These are phyloP conservation scores for Parnassius smintheus DNA, from an alignment of 2,888 invertebrate species.

Conservation along the genomic window DNA sequence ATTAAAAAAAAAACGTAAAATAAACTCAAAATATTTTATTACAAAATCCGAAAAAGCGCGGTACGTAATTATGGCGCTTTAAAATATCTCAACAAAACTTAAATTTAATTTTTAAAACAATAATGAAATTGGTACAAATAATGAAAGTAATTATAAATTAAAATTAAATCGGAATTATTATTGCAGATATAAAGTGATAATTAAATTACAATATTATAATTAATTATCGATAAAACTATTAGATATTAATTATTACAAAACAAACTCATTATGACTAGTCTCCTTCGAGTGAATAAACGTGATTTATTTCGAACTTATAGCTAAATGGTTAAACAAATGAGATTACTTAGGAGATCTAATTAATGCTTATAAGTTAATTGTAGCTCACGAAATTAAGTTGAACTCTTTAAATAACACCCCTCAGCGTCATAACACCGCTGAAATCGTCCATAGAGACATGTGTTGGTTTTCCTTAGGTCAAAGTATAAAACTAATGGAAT, in stretches of 20 bases:
- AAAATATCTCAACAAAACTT: slow-evolving; percentile 30
- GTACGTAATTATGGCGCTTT: slow-evolving; percentile 29
- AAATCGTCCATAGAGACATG: not conserved
- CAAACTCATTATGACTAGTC: slow-evolving; percentile 60
- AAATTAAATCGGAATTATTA: slow-evolving; percentile 37
- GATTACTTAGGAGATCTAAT: slow-evolving; percentile 69
- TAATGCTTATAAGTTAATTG: slow-evolving; percentile 44
- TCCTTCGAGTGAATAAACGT: slow-evolving; percentile 46
- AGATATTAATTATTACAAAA: slow-evolving; percentile 22
- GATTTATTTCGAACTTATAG: slow-evolving; percentile 41
- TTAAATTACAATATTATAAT: slow-evolving; percentile 31
- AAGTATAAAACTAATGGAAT: slow-evolving; percentile 59
- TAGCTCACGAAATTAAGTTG: slow-evolving; percentile 35
- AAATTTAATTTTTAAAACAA: slow-evolving; percentile 34
- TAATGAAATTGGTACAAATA: slow-evolving; percentile 36
- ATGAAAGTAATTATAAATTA: slow-evolving; percentile 36
- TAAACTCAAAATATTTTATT: slow-evolving; percentile 41
- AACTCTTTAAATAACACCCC: not conserved
- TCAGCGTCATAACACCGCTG: not conserved
- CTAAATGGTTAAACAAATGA: slow-evolving; percentile 47
- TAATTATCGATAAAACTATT: slow-evolving; percentile 34
- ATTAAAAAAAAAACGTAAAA: slow-evolving; percentile 35
- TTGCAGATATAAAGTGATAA: slow-evolving; percentile 36
- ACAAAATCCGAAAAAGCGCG: slow-evolving; percentile 34
- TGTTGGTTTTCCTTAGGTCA: slow-evolving; percentile 21